phyloP scores from a whole-genome alignment of 2,888 invertebrate species.

The Sesia bembeciformis region DNA sequence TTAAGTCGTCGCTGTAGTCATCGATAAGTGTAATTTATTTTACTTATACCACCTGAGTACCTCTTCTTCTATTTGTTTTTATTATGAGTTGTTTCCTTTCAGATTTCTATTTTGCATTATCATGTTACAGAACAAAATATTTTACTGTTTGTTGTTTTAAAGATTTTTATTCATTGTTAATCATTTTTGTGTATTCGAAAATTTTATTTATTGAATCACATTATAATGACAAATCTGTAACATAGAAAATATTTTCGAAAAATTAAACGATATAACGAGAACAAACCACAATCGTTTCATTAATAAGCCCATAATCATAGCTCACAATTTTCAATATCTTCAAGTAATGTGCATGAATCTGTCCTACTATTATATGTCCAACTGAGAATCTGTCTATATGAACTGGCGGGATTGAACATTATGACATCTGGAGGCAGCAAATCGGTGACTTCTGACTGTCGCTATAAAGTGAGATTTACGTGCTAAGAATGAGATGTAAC shows the following conservation, averaged over 20 bases:
- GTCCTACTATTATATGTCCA: no score
- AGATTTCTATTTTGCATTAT: conserved; percentile 14
- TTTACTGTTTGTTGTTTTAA: background rate
- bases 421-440: no score
- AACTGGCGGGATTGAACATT: no score
- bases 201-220: no score
- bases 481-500: no score
- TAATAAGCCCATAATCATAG: no score
- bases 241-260: conserved; percentile 16
- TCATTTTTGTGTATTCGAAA: background rate
- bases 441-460: no score
- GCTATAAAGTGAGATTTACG: no score
- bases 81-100: conserved; percentile 19
- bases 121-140: background rate
- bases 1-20: conserved; percentile 54
- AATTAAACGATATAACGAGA: conserved; percentile 15
- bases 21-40: conserved; percentile 56
- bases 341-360: no score
- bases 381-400: no score
- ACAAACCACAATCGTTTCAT: background rate
- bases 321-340: no score
- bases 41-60: conserved; percentile 69
- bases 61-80: conserved; percentile 51
- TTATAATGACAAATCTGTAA: conserved; percentile 10
- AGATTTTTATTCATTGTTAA: conserved; percentile 1